Evolutionary conservation across 2,113 vertebrate species (phyloP), one percentile per base, ranked within the genome.

Genomic region (Oceanodroma tethys): DNA sequence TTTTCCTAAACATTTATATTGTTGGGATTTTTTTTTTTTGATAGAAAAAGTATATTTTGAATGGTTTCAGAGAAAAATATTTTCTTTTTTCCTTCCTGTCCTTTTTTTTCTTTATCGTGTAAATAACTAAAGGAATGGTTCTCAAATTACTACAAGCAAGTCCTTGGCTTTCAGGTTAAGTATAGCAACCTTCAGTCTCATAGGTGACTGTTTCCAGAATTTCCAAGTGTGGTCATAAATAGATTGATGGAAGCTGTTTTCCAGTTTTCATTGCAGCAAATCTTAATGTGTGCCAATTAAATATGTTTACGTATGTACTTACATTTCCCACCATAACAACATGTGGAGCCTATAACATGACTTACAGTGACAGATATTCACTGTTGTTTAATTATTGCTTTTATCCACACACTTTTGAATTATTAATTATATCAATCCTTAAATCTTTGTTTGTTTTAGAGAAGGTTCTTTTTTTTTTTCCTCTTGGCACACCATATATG

Each of bases 391-490:
- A 80, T 92, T 96, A 81, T 97, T 94, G 86, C 78, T 96, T 98
- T 96, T 94, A 90, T 88, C 85, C 34, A 81, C 91, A 87, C 17
- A 12, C 73, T 96, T 94, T 84, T 95, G 95, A 98, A 94, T 98
- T 94, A 98, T 93, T 94, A 96, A 93, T 96, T 88, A 48, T 96
- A 96, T 92, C 96, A 80, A 78, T 97, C 97, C 96, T 98, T 97
- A 97, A 97, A 95, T 95, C 94, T 98, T 94, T 98, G 94, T 98
- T 98, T 98, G 97, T 97, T 98, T 98, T 98, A 97, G 95, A 74
- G 96, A 83, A 93, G 82, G 86, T 94, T 92, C 85, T 5, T 36
- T 47, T 66, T 47, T 70, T 71, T 38, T 27, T 14, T 29, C 71
- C 95, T 98, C 95, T 82, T 97, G 94, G 93, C 93, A 86, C 93